Percentiles rank a stretch among this genome's conserved stretches.
phyloP scores from a whole-genome alignment of 53 echinoderm and acorn worm genomes.

The Paelopatides confundens region DNA sequence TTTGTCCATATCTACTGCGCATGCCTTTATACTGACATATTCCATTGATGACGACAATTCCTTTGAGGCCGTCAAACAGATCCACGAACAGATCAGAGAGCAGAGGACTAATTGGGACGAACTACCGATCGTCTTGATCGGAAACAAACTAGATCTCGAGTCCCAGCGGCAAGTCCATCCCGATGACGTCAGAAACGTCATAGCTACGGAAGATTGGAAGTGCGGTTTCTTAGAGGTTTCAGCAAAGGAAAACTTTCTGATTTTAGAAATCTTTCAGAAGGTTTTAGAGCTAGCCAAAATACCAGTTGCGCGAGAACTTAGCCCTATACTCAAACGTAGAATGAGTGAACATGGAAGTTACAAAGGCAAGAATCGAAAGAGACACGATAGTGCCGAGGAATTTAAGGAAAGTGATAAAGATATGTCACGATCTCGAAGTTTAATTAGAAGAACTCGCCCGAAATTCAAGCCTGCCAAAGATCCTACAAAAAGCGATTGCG shows the following conservation, averaged over 20 bases:
- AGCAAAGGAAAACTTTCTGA: slow-evolving; percentile 84
- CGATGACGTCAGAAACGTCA: slow-evolving; percentile 78
- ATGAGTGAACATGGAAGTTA: slow-evolving; percentile 93
- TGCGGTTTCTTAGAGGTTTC: slow-evolving; percentile 91
- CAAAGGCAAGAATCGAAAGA: slow-evolving; percentile 77
- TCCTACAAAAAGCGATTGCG: slow-evolving; percentile 92
- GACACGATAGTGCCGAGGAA: slow-evolving; percentile 57
- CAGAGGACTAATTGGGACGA: slow-evolving; percentile 87
- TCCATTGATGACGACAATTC: slow-evolving; percentile 85
- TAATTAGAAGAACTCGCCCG: slow-evolving; percentile 92
- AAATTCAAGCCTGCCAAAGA: slow-evolving; percentile 90
- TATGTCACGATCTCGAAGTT: slow-evolving; percentile 92
- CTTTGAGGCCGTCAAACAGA: slow-evolving; percentile 88
- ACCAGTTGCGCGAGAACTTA: slow-evolving; percentile 92
- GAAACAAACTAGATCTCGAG: slow-evolving; percentile 90
- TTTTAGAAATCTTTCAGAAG: slow-evolving; percentile 98
- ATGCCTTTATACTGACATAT: slow-evolving; percentile 91
- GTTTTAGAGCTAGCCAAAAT: slow-evolving; percentile 89
- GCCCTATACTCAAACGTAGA: slow-evolving; percentile 89
- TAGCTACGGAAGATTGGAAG: slow-evolving; percentile 88
- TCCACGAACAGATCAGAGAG: slow-evolving; percentile 95
- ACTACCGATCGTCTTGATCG: slow-evolving; percentile 89
- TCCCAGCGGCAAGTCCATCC: slow-evolving; percentile 78
- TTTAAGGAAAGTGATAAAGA: slow-evolving; percentile 93
- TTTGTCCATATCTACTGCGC: slow-evolving; percentile 93